A percentile compares a stretch with the other conserved stretches of the same genome.
These are phyloP conservation scores for Eurytoma adleriae DNA, from an alignment of 2,888 invertebrate genomes.

Conservation along the genomic window DNA sequence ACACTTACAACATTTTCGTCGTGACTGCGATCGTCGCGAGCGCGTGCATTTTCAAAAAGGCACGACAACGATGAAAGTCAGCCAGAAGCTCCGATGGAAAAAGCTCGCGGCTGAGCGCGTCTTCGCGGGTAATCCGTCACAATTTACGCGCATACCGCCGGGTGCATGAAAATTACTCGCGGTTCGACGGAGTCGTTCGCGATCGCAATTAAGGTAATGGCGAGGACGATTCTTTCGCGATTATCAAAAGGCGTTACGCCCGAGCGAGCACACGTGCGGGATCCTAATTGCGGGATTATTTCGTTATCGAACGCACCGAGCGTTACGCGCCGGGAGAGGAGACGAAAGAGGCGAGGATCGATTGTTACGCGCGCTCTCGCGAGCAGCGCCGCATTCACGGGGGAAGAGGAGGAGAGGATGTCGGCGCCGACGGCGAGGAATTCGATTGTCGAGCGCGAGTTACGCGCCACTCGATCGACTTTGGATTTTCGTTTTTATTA, in stretches of 20 bases:
- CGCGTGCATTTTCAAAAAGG: not conserved
- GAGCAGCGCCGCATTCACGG: not conserved
- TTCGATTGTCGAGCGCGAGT: no score
- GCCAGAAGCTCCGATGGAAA: not conserved
- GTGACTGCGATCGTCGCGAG: not conserved
- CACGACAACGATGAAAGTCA: no score
- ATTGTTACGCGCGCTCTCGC: not conserved
- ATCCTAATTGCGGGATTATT: conserved; percentile 43
- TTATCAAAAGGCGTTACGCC: conserved; percentile 41
- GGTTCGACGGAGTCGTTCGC: not conserved
- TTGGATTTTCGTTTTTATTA: no score
- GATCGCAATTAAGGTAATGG: conserved; percentile 40
- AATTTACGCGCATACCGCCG: not conserved
- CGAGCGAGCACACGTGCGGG: not conserved
- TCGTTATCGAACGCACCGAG: conserved; percentile 35
- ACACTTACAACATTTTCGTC: not conserved
- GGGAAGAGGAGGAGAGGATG: no score
- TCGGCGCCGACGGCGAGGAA: no score
- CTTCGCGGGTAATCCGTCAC: not conserved
- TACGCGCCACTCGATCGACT: no score
- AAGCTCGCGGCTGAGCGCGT: no score
- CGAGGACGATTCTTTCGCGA: conserved; percentile 45
- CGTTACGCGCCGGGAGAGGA: not conserved
- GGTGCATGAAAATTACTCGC: conserved; percentile 31
- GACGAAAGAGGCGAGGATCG: no score